Conservation (phyloP, 2,888 invertebrate genomes). For the Notodonta dromedarius region DNA sequence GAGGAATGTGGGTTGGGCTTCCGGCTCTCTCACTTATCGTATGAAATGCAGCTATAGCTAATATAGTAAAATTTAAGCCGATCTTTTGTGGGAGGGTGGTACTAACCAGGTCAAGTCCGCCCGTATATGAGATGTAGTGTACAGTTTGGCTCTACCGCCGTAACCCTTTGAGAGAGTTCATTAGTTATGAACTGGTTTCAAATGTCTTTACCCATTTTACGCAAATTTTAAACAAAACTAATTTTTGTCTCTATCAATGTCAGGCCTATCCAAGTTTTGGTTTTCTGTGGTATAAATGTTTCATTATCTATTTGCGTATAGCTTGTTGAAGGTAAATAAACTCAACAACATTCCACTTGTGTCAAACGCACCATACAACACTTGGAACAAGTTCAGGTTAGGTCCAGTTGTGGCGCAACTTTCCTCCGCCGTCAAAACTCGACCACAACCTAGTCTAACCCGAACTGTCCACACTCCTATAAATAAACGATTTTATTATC, state of each 20-base stretch:
- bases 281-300: neutral
- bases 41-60: too few species aligned
- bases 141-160: too few species aligned
- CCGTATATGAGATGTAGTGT: too few species aligned
- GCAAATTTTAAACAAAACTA: neutral
- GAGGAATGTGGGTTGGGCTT: too few species aligned
- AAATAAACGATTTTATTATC: slow-evolving; percentile 54
- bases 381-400: neutral
- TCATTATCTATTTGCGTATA: neutral
- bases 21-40: too few species aligned
- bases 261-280: neutral
- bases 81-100: too few species aligned
- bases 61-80: too few species aligned
- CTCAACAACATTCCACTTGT: neutral
- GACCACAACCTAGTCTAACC: slow-evolving; percentile 41
- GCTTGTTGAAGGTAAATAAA: neutral
- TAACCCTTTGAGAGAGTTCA: too few species aligned
- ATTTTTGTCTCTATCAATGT: neutral
- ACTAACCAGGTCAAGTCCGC: too few species aligned
- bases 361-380: slow-evolving; percentile 4
- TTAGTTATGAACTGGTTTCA: too few species aligned
- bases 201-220: neutral
- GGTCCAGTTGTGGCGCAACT: slow-evolving; percentile 38
- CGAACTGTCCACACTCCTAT: slow-evolving; percentile 39
- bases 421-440: slow-evolving; percentile 48